Conservation (phyloP, 1,140 invertebrate species). For the Bombus superbus region DNA sequence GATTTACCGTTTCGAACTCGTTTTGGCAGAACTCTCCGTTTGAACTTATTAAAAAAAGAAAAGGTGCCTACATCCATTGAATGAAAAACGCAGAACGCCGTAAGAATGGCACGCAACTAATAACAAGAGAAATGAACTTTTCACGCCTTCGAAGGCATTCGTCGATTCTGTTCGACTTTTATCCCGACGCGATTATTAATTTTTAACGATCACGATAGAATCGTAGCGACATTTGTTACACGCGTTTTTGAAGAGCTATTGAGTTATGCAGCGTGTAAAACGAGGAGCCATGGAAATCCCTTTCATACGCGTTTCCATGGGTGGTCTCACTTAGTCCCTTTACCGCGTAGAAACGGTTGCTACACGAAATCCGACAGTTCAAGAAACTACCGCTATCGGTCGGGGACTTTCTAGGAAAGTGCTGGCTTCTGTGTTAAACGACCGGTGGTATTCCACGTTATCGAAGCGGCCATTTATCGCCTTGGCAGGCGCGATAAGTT, state of each 20-base stretch:
- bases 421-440: constrained; percentile 20
- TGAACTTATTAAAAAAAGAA: too few species aligned
- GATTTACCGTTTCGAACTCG: too few species aligned
- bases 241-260: background rate
- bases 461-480: constrained; percentile 16
- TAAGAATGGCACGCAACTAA: too few species aligned
- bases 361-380: background rate
- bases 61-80: too few species aligned
- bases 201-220: too few species aligned
- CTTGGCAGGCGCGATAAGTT: background rate
- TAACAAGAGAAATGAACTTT: too few species aligned
- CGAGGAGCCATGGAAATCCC: background rate
- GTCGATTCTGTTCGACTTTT: too few species aligned
- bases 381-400: background rate
- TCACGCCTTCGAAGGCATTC: too few species aligned
- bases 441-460: constrained; percentile 8
- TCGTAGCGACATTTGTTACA: too few species aligned
- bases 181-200: too few species aligned
- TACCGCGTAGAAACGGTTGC: background rate
- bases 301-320: background rate
- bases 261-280: background rate
- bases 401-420: constrained; percentile 6
- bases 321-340: background rate
- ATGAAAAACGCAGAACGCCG: too few species aligned
- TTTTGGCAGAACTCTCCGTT: too few species aligned